Base-by-base conservation (phyloP, 2,797 vertebrate species). In the Oryzias sinensis region DNA sequence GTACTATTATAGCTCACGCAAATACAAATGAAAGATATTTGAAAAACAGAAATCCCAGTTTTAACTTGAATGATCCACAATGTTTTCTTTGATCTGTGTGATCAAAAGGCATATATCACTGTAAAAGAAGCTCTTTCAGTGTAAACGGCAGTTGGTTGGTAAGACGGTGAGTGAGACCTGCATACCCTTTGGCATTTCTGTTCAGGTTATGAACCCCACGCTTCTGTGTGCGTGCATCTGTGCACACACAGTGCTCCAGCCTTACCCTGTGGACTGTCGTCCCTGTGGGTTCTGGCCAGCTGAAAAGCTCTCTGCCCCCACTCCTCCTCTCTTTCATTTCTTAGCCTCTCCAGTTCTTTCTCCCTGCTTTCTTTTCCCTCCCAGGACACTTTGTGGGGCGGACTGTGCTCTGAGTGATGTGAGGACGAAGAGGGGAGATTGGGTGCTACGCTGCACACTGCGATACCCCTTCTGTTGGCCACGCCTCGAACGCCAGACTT, bases 371-470 rank as follows among this genome's bases (percentile, higher is more conserved):
- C 94, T 50, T 93, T 91, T 0, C 90, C 79, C 37, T 96, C 95
- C 96, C 97, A 99, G 0, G 93, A 93, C 20, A 93, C 93, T 70
- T 98, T 99, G 79, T 93, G 91, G 80, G 94, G 89, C 8, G 95
- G 96, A 49, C 94, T 96, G 14, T 93, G 95, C 65, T 96, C 92
- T 0, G 94, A 91, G 16, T 85, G 93, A 66, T 91, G 92, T 4
- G 94, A 91, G 0, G 93, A 94, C 11, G 93, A 81, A 0, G 93
- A 80, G 0, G 96, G 95, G 17, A 96, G 88, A 68, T 98, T 98
- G 61, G 97, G 96, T 2, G 96, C 96, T 70, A 98, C 97, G 0
- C 97, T 99, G 86, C 97, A 98, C 60, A 98, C 94, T 0, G 96
- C 96, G n/a, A 99, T 92, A 0, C 95, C 97, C 14, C 94, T 90